Evolutionary conservation across 2,797 vertebrate genomes (phyloP).

Genomic region (Telmatherina bonti): DNA sequence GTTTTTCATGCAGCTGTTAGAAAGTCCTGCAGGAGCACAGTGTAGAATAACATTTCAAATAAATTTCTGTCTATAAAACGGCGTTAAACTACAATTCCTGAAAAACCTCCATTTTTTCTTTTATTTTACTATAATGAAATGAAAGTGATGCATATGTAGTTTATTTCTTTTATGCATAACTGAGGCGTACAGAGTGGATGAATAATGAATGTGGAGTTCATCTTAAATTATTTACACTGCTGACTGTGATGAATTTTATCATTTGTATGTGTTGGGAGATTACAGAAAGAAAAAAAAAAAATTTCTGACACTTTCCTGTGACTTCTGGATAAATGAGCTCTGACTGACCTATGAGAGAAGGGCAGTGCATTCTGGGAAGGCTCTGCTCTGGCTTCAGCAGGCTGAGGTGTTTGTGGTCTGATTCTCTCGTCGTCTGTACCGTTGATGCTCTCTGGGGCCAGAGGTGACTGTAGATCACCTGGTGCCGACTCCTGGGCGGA

Average conservation of each 20-base stretch:
- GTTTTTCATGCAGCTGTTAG: no score
- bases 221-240: background rate
- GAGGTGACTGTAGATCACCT: conserved; percentile 91
- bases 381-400: conserved; percentile 87
- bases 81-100: no score
- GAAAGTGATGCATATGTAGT: no score
- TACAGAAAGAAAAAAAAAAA: background rate
- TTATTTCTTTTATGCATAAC: no score
- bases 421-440: conserved; percentile 91
- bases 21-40: no score
- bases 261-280: background rate
- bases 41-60: no score
- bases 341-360: conserved; percentile 91
- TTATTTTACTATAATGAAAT: no score
- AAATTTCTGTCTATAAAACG: no score
- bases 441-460: conserved; percentile 93
- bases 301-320: background rate
- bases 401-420: conserved; percentile 85
- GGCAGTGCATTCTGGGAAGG: conserved; percentile 90
- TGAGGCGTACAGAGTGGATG: background rate
- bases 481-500: conserved; percentile 90
- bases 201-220: background rate
- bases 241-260: background rate
- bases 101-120: no score
- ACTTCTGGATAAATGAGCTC: background rate